Base-by-base conservation (phyloP, 37 sponge, comb jelly and placozoan species). In the Axinella damicornis region DNA sequence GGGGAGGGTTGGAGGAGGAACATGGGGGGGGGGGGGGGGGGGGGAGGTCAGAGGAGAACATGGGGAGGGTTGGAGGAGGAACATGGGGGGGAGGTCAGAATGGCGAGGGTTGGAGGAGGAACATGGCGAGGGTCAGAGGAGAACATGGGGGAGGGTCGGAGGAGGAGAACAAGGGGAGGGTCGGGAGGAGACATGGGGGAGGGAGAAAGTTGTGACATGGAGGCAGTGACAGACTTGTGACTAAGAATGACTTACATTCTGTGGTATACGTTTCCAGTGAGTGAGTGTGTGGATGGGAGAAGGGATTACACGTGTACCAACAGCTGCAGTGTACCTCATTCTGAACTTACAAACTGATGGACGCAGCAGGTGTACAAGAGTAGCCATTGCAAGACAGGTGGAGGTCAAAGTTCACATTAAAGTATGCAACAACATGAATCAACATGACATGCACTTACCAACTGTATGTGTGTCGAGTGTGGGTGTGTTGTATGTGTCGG, bases 221-320 rank as follows among this genome's bases (percentile, higher is more conserved):
- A n/a, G n/a, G n/a, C n/a, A n/a, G n/a, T n/a, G n/a, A n/a, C n/a
- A n/a, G n/a, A n/a, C n/a, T n/a, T n/a, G n/a, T n/a, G n/a, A n/a
- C n/a, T n/a, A n/a, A n/a, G n/a, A n/a, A n/a, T n/a, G 57, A 82
- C 71, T 70, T 61, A 82, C 69, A 57, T 71, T 71, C 63, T 82
- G 52, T 78, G 30, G 20, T 40, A 19, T 14, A 33, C 65, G 18
- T 34, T 61, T 21, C 20, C 27, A 28, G 33, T 28, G 11, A 17
- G 62, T 2, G 13, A 39, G 39, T 18, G 20, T 14, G 63, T 64
- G 11, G 12, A 13, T 21, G 30, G 22, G 6, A 5, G 18, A 5
- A 65, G 12, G 37, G 65, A 15, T 15, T 46, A 46, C 39, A 38
- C 12, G 19, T 61, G 53, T 78, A n/a, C n/a, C n/a, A n/a, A n/a